phyloP scores from a whole-genome alignment of 2,888 invertebrate genomes.

The Phaonia tiefii region DNA sequence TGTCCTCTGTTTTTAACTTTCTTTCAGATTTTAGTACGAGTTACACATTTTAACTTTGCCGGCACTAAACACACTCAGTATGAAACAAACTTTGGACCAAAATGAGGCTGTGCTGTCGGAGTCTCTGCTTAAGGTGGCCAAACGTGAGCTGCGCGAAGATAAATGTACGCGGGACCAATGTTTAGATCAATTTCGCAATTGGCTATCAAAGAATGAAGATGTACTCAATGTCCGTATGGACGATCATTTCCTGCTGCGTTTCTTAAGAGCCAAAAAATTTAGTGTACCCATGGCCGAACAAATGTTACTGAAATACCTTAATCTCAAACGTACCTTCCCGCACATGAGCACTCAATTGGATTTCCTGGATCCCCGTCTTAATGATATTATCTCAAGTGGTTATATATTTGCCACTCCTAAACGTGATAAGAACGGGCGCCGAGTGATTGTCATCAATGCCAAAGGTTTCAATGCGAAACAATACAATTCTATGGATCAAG shows the following conservation, averaged over 20 bases:
- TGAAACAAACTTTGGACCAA: conserved; percentile 54
- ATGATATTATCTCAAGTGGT: conserved; percentile 86
- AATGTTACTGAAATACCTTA: conserved; percentile 88
- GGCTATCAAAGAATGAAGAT: conserved; percentile 87
- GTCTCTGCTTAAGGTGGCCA: conserved; percentile 81
- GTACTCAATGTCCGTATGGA: conserved; percentile 86
- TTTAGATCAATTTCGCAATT: conserved; percentile 84
- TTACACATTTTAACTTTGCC: background rate
- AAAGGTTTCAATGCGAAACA: conserved; percentile 86
- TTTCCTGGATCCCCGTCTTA: conserved; percentile 83
- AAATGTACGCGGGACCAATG: conserved; percentile 84
- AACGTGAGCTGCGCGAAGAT: conserved; percentile 87
- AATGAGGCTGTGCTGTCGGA: conserved; percentile 71
- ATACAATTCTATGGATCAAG: conserved; percentile 86
- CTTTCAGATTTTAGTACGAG: conserved; percentile 45
- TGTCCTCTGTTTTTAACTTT: too few relatives aligned
- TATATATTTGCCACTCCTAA: conserved; percentile 89
- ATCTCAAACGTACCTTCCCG: conserved; percentile 86
- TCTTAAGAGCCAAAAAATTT: conserved; percentile 89
- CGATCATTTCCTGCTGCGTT: conserved; percentile 87
- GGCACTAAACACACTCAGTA: conserved; percentile 15
- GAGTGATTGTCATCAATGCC: conserved; percentile 85
- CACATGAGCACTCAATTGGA: conserved; percentile 85
- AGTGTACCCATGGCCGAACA: conserved; percentile 90
- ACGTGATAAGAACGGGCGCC: conserved; percentile 86